These are phyloP conservation scores for Vandiemenella viatica DNA, from an alignment of 2,888 invertebrate species.

Conservation along the genomic window DNA sequence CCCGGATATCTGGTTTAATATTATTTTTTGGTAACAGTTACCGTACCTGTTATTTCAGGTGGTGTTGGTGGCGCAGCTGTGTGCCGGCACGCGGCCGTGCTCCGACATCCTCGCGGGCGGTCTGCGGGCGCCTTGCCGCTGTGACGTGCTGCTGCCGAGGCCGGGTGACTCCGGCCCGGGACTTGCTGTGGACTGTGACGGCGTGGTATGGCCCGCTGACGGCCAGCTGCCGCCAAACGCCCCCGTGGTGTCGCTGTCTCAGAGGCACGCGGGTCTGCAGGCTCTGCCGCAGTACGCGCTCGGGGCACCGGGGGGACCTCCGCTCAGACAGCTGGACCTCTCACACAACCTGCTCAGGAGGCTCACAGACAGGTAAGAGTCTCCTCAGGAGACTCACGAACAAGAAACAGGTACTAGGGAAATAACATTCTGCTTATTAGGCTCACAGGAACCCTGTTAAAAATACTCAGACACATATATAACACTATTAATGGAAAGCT, in stretches of 20 bases:
- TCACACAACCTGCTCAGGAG: slow-evolving; percentile 67
- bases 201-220: slow-evolving; percentile 64
- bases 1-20: no score
- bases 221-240: slow-evolving; percentile 64
- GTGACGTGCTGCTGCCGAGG: slow-evolving; percentile 28
- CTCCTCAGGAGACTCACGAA: no score
- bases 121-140: slow-evolving; percentile 58
- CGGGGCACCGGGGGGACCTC: slow-evolving; percentile 51
- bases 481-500: no score
- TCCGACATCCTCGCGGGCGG: slow-evolving; percentile 61
- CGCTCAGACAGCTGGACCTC: slow-evolving; percentile 61
- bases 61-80: neutral
- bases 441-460: no score
- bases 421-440: no score
- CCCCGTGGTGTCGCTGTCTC: slow-evolving; percentile 64
- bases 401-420: no score
- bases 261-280: slow-evolving; percentile 66
- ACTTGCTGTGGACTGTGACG: slow-evolving; percentile 68
- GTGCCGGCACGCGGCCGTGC: slow-evolving; percentile 36
- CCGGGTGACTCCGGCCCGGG: slow-evolving; percentile 31
- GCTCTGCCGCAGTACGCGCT: slow-evolving; percentile 59
- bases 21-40: no score
- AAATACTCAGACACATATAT: no score
- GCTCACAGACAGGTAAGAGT: slow-evolving; percentile 44
- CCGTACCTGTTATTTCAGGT: no score